Evolutionary conservation across 1,140 invertebrate genomes (phyloP).

Genomic region (Drosophila ogumai): DNA sequence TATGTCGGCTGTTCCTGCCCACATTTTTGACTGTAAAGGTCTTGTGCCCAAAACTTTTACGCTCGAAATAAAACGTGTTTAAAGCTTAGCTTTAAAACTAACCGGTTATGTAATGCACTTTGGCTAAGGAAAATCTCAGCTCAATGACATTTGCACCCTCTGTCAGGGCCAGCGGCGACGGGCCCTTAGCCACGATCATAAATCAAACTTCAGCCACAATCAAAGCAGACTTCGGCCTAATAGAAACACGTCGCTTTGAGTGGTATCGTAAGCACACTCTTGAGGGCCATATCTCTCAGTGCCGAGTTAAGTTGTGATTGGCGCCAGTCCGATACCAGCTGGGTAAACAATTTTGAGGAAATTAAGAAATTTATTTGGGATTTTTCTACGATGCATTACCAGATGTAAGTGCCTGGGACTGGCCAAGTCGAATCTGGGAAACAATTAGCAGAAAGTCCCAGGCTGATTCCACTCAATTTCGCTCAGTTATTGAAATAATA

Average conservation of each 20-base stretch:
- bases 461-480: constrained; percentile 15
- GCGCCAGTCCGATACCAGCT: neutral
- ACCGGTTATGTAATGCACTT: constrained; percentile 40
- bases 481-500: constrained; percentile 44
- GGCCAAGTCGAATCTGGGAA: neutral
- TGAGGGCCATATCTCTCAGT: constrained; percentile 3
- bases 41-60: constrained; percentile 2
- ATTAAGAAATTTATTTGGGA: constrained; percentile 10
- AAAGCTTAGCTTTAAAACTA: constrained; percentile 2
- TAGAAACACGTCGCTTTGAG: neutral
- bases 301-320: neutral
- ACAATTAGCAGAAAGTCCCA: constrained; percentile 7
- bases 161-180: neutral
- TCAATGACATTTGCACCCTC: constrained; percentile 10
- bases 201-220: constrained; percentile 23
- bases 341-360: constrained; percentile 10
- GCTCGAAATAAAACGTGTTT: neutral
- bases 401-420: neutral
- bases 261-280: neutral
- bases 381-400: neutral
- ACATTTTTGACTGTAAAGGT: neutral
- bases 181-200: constrained; percentile 12
- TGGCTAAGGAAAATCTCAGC: neutral
- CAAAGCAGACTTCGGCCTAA: neutral
- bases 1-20: neutral